Base-by-base conservation (phyloP, 2,797 vertebrate genomes). In the Typhlichthys subterraneus region DNA sequence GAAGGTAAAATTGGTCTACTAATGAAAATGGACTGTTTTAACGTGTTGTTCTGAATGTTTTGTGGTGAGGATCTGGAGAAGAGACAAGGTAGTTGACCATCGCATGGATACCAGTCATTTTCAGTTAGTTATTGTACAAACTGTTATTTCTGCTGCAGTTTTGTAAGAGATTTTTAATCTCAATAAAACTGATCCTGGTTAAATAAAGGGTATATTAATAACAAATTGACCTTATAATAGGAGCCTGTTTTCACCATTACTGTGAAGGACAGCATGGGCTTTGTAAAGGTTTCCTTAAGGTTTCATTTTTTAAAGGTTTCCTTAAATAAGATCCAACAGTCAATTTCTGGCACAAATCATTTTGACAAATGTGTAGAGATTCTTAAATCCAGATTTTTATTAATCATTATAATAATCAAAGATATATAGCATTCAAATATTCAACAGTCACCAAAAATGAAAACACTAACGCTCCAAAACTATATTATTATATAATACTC, bases 1-100 rank as follows among this genome's bases (percentile, higher is more conserved):
- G 94, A 97, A 93, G 91, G 87, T 91, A 94, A 96, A 95, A 94
- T 90, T 94, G 94, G 89, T 88, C 80, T 63, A 86, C 93, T 97
- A 96, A 97, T 95, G 94, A 97, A 97, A 96, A 96, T 75, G 67
- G 95, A 95, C 92, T 70, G 88, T 85, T 90, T 93, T 89, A 92
- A 90, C 92, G 83, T 89, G 89, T 87, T 87, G 81, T 80, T 87
- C 85, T 84, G 72, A 80, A 80, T 67, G 73, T 81, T 77, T 67
- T 70, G 63, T 49, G 61, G 83, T 85, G 86, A 93, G 89, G 91
- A 73, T 81, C 72, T 78, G 85, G 91, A 67, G 67, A 67, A 54
- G 57, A 67, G 77, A 74, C 64, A 56, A 57, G 75, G 61, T 23
- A 61, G 75, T 77, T 80, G 77, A 72, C 82, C 10, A 48, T n/a